These are phyloP conservation scores for Sicus ferrugineus DNA, from an alignment of 2,888 invertebrate genomes.

Conservation along the genomic window DNA sequence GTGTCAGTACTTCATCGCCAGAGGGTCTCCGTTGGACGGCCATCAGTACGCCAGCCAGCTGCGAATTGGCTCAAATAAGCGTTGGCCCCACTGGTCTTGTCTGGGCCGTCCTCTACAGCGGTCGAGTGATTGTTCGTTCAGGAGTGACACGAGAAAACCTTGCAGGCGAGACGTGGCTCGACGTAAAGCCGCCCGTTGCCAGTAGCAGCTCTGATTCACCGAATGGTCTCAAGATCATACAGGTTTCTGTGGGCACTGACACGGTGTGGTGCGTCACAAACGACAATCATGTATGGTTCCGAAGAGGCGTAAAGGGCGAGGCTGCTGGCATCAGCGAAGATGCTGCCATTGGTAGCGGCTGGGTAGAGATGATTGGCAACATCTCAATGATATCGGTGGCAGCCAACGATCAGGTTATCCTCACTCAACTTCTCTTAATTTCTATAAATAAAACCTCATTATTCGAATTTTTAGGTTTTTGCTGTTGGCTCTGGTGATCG, in stretches of 20 bases:
- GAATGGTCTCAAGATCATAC: conserved; percentile 74
- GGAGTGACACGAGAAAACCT: conserved; percentile 79
- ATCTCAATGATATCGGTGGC: conserved; percentile 86
- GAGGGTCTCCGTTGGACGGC: conserved; percentile 89
- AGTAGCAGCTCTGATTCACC: conserved; percentile 41
- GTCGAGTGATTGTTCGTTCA: conserved; percentile 81
- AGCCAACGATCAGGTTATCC: conserved; percentile 80
- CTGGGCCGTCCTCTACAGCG: conserved; percentile 87
- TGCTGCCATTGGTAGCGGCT: conserved; percentile 81
- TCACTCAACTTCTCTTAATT: neutral
- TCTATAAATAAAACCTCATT: conserved; percentile 13
- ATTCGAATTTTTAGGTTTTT: conserved; percentile 68
- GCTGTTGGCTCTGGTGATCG: conserved; percentile 86
- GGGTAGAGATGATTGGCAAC: conserved; percentile 90
- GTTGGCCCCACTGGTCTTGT: conserved; percentile 87
- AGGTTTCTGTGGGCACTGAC: conserved; percentile 83
- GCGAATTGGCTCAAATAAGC: conserved; percentile 85
- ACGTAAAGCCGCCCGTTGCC: conserved; percentile 76
- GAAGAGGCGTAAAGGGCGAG: conserved; percentile 77
- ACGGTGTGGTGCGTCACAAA: conserved; percentile 80
- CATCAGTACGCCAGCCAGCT: conserved; percentile 77
- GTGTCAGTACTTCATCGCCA: conserved; percentile 81
- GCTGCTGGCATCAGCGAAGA: conserved; percentile 77
- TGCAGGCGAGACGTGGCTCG: conserved; percentile 78
- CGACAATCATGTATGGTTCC: conserved; percentile 87